Evolutionary conservation across 2,113 vertebrate species (phyloP), one percentile per base, ranked within the genome.

Genomic region (Phaethornis superciliosus): DNA sequence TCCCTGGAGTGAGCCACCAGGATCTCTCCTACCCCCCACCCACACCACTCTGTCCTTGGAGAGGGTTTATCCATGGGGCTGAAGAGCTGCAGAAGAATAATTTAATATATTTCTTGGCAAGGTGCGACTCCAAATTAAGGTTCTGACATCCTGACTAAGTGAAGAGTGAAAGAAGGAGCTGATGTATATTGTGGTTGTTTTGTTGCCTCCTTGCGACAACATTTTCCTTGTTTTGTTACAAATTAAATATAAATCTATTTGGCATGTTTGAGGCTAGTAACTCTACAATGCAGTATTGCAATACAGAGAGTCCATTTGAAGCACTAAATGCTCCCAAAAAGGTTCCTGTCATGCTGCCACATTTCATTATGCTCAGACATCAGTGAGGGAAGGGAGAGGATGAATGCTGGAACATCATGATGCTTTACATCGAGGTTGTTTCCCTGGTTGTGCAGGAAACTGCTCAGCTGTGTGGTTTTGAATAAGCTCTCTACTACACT

Each of bases 211-310:
- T 51, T 81, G 67, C 65, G 58, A 69, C 30, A 77, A 80, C 81
- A 77, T 84, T 60, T 87, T 33, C 62, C 72, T 84, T 4, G 0
- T 89, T 89, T 47, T 4, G 5, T 28, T 82, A 90, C 85, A 65
- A 85, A 90, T 92, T 92, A 71, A 90, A 92, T 84, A 71, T 65
- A 89, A 95, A 90, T 83, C 59, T 71, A 64, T 95, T 89, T 81
- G 55, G 56, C 47, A 15, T 86, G 63, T 23, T 93, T 93, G 83
- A 85, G 58, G 72, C 58, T 42, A 42, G 49, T 68, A 92, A 91
- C 85, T 82, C 74, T 27, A 32, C 85, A 81, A 78, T 88, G 91
- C 88, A 80, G 52, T 40, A 44, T 30, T 75, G 51, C 47, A 85
- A 85, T 87, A 68, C 32, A 65, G 52, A 88, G 85, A 88, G 88